Percentiles rank a stretch among this genome's conserved stretches.
Evolutionary conservation across 2,113 vertebrate genomes (phyloP).

Genomic region (Hylia prasina): DNA sequence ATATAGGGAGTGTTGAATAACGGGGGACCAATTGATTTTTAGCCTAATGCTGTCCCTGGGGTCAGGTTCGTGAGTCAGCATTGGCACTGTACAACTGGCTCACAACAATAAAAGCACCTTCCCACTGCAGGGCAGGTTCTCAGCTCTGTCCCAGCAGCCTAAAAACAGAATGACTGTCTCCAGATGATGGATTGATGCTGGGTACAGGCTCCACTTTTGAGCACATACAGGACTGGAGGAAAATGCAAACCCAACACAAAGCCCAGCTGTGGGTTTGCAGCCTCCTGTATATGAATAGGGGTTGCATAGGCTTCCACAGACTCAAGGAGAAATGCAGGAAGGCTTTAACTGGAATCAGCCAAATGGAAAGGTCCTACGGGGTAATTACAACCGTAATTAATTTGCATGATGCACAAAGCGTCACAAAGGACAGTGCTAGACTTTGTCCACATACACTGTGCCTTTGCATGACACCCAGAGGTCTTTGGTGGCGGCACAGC

Average conservation of each 20-base stretch:
- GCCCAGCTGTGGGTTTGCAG: neutral
- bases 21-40: neutral
- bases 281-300: neutral
- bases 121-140: neutral
- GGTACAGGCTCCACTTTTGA: neutral
- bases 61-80: conserved; percentile 55
- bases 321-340: neutral
- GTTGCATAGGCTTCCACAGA: neutral
- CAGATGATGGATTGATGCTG: neutral
- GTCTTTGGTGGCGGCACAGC: neutral
- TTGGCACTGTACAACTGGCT: neutral
- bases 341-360: neutral
- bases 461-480: neutral
- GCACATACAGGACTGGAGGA: neutral
- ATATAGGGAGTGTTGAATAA: neutral
- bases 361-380: neutral
- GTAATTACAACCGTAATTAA: neutral
- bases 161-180: neutral
- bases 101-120: conserved; percentile 6
- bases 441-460: neutral
- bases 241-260: conserved; percentile 21
- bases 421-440: neutral
- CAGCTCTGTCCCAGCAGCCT: neutral
- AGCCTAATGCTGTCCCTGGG: neutral
- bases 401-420: conserved; percentile 11